Conservation (phyloP, 2,888 invertebrate genomes). For the Lepas anatifera region DNA sequence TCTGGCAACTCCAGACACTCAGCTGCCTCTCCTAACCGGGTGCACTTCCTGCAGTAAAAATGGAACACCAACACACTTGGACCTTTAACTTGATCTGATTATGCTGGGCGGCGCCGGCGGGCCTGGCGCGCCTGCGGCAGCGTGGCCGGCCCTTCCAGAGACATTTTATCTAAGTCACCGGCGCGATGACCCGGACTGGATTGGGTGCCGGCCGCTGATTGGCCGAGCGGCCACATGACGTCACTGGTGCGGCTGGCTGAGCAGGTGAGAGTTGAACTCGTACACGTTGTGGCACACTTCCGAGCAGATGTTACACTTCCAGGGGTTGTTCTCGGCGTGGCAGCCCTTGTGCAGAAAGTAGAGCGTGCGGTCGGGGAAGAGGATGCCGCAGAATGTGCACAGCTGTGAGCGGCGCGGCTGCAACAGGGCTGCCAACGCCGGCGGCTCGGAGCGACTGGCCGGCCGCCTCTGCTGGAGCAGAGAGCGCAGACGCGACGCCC, state of each 20-base stretch:
- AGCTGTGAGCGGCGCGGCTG: constrained; percentile 34
- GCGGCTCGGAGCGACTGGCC: not conserved
- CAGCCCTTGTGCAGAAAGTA: constrained; percentile 96
- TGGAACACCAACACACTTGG: too few species aligned
- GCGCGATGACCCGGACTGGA: too few species aligned
- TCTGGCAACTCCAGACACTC: too few species aligned
- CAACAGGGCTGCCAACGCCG: not conserved
- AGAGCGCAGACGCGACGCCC: not conserved
- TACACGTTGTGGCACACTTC: constrained; percentile 89
- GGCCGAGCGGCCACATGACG: not conserved
- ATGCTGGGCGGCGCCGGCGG: too few species aligned
- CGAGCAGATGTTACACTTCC: constrained; percentile 95
- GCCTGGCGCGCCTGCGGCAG: too few species aligned
- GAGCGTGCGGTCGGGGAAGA: constrained; percentile 88
- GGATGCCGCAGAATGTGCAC: constrained; percentile 84
- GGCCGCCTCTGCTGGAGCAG: constrained; percentile 6
- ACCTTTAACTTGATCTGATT: too few species aligned
- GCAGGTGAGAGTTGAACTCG: constrained; percentile 90
- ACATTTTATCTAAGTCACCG: too few species aligned
- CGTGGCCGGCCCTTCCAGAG: too few species aligned
- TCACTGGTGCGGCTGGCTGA: constrained; percentile 84
- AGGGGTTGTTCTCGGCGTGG: constrained; percentile 93
- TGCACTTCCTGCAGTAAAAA: too few species aligned
- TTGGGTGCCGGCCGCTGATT: too few species aligned
- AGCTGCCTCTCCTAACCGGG: too few species aligned